phyloP scores from a whole-genome alignment of 2,797 vertebrate genomes.

The Micropoecilia bifurca region DNA sequence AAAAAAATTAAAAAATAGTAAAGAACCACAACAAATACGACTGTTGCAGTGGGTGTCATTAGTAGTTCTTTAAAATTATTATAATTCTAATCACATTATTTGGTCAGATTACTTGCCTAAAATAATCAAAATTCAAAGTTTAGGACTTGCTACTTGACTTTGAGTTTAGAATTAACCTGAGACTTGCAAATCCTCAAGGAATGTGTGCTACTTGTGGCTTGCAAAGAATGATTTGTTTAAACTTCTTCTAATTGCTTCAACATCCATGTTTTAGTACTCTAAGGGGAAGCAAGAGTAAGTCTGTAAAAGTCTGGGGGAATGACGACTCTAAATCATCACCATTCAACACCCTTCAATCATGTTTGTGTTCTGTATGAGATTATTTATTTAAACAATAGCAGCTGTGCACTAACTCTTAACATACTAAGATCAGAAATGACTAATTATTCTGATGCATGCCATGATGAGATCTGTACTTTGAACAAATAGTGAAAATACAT shows the following conservation, averaged over 20 bases:
- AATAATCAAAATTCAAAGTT: not conserved
- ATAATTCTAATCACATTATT: not conserved
- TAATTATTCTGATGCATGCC: not conserved
- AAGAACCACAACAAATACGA: not conserved
- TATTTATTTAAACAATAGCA: not conserved
- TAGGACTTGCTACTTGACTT: not conserved
- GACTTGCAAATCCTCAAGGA: not conserved
- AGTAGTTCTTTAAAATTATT: not conserved
- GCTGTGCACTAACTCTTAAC: not conserved
- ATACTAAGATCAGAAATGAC: not conserved
- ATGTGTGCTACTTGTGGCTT: not conserved
- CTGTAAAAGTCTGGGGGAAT: not conserved
- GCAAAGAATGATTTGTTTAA: not conserved
- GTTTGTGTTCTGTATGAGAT: not conserved
- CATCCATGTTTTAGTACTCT: not conserved
- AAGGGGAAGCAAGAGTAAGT: not conserved
- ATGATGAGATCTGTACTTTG: not conserved
- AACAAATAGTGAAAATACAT: not conserved
- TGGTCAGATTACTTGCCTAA: not conserved
- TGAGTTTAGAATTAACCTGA: not conserved
- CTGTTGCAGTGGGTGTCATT: not conserved
- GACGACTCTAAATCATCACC: not conserved
- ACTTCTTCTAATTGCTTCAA: slow-evolving; percentile 1
- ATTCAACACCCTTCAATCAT: not conserved
- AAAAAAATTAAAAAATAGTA: not conserved